Conservation (phyloP, 2,113 vertebrate genomes). For the Apistogramma diplotaenia region DNA sequence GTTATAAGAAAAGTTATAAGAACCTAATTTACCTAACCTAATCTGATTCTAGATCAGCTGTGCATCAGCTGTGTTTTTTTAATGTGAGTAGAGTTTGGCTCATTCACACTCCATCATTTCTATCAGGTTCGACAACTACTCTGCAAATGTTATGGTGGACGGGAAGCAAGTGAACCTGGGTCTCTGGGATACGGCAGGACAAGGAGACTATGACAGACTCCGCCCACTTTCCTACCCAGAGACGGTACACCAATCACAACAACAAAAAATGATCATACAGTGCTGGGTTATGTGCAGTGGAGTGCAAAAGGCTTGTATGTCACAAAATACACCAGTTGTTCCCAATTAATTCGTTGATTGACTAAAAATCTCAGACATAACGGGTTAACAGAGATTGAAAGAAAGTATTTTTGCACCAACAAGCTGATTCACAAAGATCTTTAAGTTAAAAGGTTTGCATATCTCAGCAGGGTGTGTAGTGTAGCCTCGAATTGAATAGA, state of each 20-base stretch:
- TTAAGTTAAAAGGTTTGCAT: too few species aligned
- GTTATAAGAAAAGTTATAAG: background rate
- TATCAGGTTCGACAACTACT: slow-evolving; percentile 94
- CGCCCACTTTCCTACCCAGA: slow-evolving; percentile 95
- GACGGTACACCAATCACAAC: slow-evolving; percentile 78
- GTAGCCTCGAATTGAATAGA: too few species aligned
- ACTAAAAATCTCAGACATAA: too few species aligned
- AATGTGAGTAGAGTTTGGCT: background rate
- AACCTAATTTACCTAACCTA: too few species aligned
- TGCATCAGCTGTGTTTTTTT: background rate
- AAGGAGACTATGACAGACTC: slow-evolving; percentile 95
- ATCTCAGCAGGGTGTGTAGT: too few species aligned
- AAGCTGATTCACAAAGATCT: too few species aligned
- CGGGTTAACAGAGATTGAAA: too few species aligned
- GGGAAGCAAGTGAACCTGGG: slow-evolving; percentile 95
- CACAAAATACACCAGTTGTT: background rate
- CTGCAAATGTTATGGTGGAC: slow-evolving; percentile 98
- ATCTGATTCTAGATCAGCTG: background rate
- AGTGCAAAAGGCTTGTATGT: too few species aligned
- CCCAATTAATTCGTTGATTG: too few species aligned
- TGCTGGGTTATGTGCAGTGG: background rate
- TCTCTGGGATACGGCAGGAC: slow-evolving; percentile 96
- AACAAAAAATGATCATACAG: background rate
- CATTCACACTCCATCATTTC: background rate
- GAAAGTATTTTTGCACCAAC: too few species aligned